Evolutionary conservation across 2,797 vertebrate genomes (phyloP), one percentile per base, ranked within the genome.

Genomic region (Scleropages formosus): DNA sequence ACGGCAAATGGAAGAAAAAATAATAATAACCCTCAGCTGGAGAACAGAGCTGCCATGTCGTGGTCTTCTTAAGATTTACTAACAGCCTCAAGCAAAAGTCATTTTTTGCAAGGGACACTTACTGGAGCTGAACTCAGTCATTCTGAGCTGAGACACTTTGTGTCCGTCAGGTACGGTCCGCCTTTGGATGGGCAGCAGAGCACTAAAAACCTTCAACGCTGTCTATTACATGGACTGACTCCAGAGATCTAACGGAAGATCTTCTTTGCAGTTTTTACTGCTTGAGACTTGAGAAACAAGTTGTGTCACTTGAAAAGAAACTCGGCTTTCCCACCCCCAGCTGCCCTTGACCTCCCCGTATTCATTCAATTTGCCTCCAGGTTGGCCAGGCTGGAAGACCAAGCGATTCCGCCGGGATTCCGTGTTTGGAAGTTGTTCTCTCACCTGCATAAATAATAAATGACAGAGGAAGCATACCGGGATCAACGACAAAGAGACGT

Each of bases 401-500:
- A 63, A 24, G 51, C 16, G 8, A 8, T 26, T 61, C 63, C 63
- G 10, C 22, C 49, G 71, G 53, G 64, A 77, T 51, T 15, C 46
- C 8, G 0, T 65, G 13, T 44, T 44, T 13, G 31, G 60, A 44
- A 71, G 71, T 27, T 31, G 51, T 24, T 58, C 53, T 39, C 27
- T 3, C 24, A 46, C 76, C 62, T 39, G 44, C 31, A 59, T 59
- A 73, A 66, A 77, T 77, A 73, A 77, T 77, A 64, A 27, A 73
- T 47, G 49, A 49, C 49, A 22, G 47, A 49, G 60, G 62, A 67
- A 51, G 26, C 26, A 58, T n/a, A 59, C 31, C 13, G 63, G 12
- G 61, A 69, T 73, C 62, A 77, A 39, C 22, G 31, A 44, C 62
- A 73, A 27, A 31, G n/a, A 11, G 22, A 6, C 10, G 13, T 68